Base-by-base conservation (phyloP, 2,888 invertebrate species). In the Ephialtes manifestator region DNA sequence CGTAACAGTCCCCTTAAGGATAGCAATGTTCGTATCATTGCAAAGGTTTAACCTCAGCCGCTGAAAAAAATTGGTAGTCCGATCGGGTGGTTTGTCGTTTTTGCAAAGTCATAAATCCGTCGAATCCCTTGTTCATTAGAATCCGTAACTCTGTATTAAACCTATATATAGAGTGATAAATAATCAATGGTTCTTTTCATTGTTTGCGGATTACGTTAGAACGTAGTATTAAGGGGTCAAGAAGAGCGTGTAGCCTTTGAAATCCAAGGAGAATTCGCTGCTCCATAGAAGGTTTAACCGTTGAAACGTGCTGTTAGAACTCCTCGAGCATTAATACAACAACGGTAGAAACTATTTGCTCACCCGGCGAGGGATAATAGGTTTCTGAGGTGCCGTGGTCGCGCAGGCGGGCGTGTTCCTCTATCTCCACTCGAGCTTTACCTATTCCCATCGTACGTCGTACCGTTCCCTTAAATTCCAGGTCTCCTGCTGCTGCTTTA, bases 261-360 rank as follows among this genome's bases (percentile, higher is more conserved):
- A 24, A 67, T 77, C n/a, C 15, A n/a, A 48, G n/a, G 20, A 43
- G 53, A 65, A 46, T 53, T 58, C 67, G 11, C n/a, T 28, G 43
- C 46, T 10, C 65, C n/a, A 13, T 48, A 28, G 63, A 76, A 35
- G 65, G 48, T 70, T 71, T 39, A 70, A 65, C 46, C 46, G 68
- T 70, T 48, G 65, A 75, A 75, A 79, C 65, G 71, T 58, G 48
- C 63, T 76, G 65, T 75, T 80, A 46, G 65, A 63, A 18, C 68
- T 31, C 67, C 58, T 55, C 74, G 63, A 80, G 79, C 79, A 70
- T 75, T 79, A 71, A 75, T 84, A 76, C 83, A 84, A 84, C 75
- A 80, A 80, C 79, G 74, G 70, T 79, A 15, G 80, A 80, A 76
- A 84, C 83, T 84, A 84, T 84, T 84, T 84, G 83, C 80, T 84